Percentiles rank a stretch among this genome's conserved stretches.
Conservation (phyloP, 2,888 invertebrate species). For the Parochlus steinenii region DNA sequence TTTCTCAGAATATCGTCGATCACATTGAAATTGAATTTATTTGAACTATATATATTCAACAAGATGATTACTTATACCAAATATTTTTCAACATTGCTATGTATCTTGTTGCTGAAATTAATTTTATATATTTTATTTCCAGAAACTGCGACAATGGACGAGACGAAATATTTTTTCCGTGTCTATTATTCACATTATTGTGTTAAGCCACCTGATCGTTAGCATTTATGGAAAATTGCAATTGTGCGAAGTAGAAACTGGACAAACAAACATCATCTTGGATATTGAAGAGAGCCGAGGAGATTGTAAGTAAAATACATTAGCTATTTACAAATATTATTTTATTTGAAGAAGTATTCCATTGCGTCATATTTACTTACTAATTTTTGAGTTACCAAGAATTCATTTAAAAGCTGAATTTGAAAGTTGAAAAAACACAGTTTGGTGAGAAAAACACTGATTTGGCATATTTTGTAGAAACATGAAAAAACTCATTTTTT, state of each 20-base stretch:
- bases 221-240: constrained; percentile 27
- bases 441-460: constrained; percentile 4
- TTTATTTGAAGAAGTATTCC: too few relatives aligned
- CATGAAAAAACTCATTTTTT: too few relatives aligned
- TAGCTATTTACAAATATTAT: constrained; percentile 6
- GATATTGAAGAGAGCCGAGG: constrained; percentile 82
- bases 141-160: too few relatives aligned
- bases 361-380: constrained; percentile 3
- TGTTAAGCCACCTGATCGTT: constrained; percentile 6
- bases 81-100: too few relatives aligned
- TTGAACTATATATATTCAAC: too few relatives aligned
- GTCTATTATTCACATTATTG: too few relatives aligned
- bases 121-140: too few relatives aligned
- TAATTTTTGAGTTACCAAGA: constrained; percentile 9
- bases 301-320: constrained; percentile 47
- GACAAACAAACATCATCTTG: constrained; percentile 74
- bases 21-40: too few relatives aligned
- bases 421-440: constrained; percentile 4
- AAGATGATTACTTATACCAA: too few relatives aligned
- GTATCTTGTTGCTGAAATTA: too few relatives aligned
- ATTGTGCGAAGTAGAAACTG: constrained; percentile 69
- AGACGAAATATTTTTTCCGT: too few relatives aligned
- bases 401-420: constrained; percentile 11
- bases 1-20: too few relatives aligned
- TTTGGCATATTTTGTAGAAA: constrained; percentile 7